Base-by-base conservation (phyloP, 2,888 invertebrate genomes). In the Acanthococcus lagerstroemiae region DNA sequence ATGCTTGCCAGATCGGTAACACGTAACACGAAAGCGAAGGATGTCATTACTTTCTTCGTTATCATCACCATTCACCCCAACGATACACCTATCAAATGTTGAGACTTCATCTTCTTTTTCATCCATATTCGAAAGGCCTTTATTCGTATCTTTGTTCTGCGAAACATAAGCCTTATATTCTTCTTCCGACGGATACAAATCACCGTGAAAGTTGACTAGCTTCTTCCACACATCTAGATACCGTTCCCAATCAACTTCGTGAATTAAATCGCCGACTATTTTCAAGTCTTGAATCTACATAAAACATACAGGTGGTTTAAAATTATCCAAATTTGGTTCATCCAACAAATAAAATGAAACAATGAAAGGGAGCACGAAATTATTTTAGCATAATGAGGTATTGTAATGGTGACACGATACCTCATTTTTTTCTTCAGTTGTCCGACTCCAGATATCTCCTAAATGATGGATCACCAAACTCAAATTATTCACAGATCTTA, bases 1-100 rank as follows among this genome's bases (percentile, higher is more conserved):
- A 73, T 83, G 83, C n/a, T 75, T 75, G 1, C 82, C 82, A 46
- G 73, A 74, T 54, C 83, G 75, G 69, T 80, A 77, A 70, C 82
- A 82, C 0, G 82, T 81, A 6, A 80, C 81, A 69, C 83, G 75
- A 69, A 78, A 82, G 66, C 75, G 75, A 22, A 77, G n/a, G 9
- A 48, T 48, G n/a, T n/a, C n/a, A n/a, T n/a, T n/a, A 19, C 17
- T 48, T 9, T 48, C 21, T 15, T 48, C 48, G 21, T 48, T 12
- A 15, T 26, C 30, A 26, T 48, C 26, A 12, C 25, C 50, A 50
- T 37, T 56, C 27, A 55, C n/a, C 21, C 52, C 25, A n/a, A n/a
- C n/a, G n/a, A 24, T 55, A n/a, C n/a, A n/a, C n/a, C n/a, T n/a
- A n/a, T n/a, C n/a, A n/a, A n/a, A n/a, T 4, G 44, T 2, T 21